Percentiles rank a stretch among this genome's conserved stretches.
Conservation (phyloP, 2,113 vertebrate species). For the Myotis brandtii region DNA sequence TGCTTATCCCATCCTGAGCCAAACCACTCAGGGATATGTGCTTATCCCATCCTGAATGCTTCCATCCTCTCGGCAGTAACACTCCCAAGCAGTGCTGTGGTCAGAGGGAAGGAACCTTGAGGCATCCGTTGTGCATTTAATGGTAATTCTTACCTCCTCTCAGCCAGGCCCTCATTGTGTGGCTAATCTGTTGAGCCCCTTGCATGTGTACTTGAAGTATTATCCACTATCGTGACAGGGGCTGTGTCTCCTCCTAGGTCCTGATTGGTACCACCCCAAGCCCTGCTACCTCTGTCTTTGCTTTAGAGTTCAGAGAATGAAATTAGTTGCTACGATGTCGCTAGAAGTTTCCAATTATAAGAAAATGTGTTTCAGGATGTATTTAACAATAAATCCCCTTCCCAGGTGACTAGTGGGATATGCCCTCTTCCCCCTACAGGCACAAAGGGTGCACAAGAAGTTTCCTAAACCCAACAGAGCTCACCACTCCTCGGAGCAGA, state of each 20-base stretch:
- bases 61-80: neutral
- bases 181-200: neutral
- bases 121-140: neutral
- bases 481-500: conserved; percentile 72
- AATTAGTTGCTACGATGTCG: neutral
- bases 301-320: neutral
- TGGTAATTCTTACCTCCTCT: neutral
- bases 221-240: accelerated
- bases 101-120: neutral
- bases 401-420: conserved; percentile 71
- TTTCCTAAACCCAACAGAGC: conserved; percentile 80
- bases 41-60: accelerated
- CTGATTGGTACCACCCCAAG: neutral
- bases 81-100: too few species aligned
- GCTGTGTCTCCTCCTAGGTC: neutral
- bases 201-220: accelerated
- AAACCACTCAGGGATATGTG: too few species aligned
- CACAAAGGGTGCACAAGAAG: conserved; percentile 84
- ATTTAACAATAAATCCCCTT: neutral
- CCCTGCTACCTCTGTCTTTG: neutral
- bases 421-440: conserved; percentile 84
- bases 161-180: neutral
- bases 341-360: neutral
- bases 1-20: too few species aligned
- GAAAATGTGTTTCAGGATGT: neutral